Percentiles rank a stretch among this genome's conserved stretches.
These are phyloP conservation scores for Capricornis sumatraensis DNA, from an alignment of 2,113 vertebrate genomes.

Conservation along the genomic window DNA sequence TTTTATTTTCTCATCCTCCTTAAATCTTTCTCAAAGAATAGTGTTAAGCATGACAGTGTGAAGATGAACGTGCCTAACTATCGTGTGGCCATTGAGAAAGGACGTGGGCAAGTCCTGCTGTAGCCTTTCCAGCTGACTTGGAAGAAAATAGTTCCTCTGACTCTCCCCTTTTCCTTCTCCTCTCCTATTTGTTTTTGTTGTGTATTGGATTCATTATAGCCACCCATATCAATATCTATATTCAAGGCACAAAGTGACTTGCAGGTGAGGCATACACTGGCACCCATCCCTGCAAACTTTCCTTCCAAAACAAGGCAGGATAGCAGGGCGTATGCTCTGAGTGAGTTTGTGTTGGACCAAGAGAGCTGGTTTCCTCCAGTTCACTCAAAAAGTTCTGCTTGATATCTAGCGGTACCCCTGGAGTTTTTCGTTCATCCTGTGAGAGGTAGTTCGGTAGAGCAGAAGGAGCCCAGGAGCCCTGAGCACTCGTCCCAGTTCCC, in stretches of 20 bases:
- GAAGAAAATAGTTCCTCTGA: background rate
- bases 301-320: background rate
- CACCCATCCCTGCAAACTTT: background rate
- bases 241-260: background rate
- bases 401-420: background rate
- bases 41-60: background rate
- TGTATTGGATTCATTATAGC: background rate
- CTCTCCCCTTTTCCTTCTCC: background rate
- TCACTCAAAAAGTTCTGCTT: background rate
- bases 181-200: background rate
- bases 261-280: background rate
- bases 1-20: background rate
- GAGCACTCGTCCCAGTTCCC: background rate
- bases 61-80: background rate
- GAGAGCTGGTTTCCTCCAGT: background rate
- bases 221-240: background rate
- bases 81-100: background rate
- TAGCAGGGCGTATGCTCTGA: background rate
- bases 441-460: background rate
- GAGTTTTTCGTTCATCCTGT: background rate
- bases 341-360: background rate
- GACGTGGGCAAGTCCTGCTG: background rate
- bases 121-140: background rate
- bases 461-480: background rate
- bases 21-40: background rate